phyloP scores from a whole-genome alignment of 2,797 vertebrate species.

The Rhinogobio ventralis region DNA sequence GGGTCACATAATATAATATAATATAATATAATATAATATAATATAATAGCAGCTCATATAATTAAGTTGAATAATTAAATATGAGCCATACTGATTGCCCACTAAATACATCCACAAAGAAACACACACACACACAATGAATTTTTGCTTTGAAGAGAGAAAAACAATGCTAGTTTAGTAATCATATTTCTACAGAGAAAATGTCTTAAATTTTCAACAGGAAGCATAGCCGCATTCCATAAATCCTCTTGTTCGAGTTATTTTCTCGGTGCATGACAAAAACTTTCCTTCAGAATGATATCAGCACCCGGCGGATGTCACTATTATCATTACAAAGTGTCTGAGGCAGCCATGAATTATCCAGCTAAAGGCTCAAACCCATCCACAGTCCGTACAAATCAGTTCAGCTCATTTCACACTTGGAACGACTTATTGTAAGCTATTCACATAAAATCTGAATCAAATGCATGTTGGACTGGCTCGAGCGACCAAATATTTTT shows the following conservation, averaged over 20 bases:
- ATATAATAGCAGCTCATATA: not conserved
- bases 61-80: not conserved
- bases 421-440: slow-evolving; percentile 38
- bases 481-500: slow-evolving; percentile 16
- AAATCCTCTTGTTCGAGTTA: slow-evolving; percentile 39
- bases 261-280: slow-evolving; percentile 42
- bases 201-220: slow-evolving; percentile 28
- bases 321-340: slow-evolving; percentile 52
- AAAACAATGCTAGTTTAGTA: slow-evolving; percentile 25
- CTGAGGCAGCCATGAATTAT: slow-evolving; percentile 46
- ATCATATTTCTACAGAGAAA: slow-evolving; percentile 16
- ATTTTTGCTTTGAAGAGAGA: slow-evolving; percentile 20
- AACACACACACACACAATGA: not conserved
- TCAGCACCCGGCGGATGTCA: slow-evolving; percentile 41
- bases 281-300: slow-evolving; percentile 46
- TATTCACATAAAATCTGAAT: slow-evolving; percentile 38
- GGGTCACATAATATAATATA: too few relatives aligned
- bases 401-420: slow-evolving; percentile 52
- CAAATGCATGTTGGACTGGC: slow-evolving; percentile 35
- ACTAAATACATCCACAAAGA: not conserved
- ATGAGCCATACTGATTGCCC: not conserved
- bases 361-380: slow-evolving; percentile 50
- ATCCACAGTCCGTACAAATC: slow-evolving; percentile 47
- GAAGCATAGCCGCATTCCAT: slow-evolving; percentile 22
- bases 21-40: not conserved